A percentile compares a stretch with the other conserved stretches of the same genome.
Evolutionary conservation across 1,140 invertebrate genomes (phyloP).

Genomic region (Bombyx mandarina): DNA sequence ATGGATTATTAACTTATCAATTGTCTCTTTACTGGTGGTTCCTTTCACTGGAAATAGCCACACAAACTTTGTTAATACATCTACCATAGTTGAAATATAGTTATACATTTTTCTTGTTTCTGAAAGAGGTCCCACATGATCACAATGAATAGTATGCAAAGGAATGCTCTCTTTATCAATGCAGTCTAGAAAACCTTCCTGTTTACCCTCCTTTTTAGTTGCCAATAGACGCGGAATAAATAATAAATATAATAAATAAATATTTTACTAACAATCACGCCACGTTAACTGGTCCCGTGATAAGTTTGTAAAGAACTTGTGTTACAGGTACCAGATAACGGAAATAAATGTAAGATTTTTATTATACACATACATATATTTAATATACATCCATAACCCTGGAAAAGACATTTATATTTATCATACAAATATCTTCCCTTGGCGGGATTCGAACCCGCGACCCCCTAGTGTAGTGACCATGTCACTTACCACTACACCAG

Average conservation of each 20-base stretch:
- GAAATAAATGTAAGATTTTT: too few species aligned
- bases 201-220: constrained; percentile 34
- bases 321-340: too few species aligned
- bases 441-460: too few species aligned
- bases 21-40: constrained; percentile 24
- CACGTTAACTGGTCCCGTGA: too few species aligned
- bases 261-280: too few species aligned
- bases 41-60: constrained; percentile 39
- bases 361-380: too few species aligned
- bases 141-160: constrained; percentile 29
- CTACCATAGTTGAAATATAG: constrained; percentile 45
- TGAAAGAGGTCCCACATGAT: constrained; percentile 40
- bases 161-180: constrained; percentile 25
- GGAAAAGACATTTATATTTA: too few species aligned
- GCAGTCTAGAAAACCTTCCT: constrained; percentile 28
- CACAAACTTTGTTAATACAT: constrained; percentile 54
- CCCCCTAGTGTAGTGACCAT: too few species aligned
- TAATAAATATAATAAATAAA: neutral
- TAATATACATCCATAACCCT: too few species aligned
- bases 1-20: constrained; percentile 23
- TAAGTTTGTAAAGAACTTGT: too few species aligned
- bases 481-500: too few species aligned
- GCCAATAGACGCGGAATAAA: neutral
- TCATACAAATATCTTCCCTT: too few species aligned
- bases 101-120: constrained; percentile 41